A percentile compares a stretch with the other conserved stretches of the same genome.
phyloP scores from a whole-genome alignment of 2,797 vertebrate species.

The Anniella stebbinsi region DNA sequence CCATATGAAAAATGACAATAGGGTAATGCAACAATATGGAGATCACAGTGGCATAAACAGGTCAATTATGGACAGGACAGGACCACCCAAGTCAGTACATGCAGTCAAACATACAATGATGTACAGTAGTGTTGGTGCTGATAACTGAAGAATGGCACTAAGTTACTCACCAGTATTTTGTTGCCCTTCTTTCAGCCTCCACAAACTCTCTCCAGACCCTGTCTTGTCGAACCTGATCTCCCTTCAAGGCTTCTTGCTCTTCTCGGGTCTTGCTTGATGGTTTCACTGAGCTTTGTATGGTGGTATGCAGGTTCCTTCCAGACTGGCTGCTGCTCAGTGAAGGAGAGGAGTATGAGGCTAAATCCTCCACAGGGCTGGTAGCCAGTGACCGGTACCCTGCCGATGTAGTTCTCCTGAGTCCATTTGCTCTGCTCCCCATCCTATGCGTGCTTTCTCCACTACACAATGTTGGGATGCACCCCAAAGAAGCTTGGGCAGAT shows the following conservation, averaged over 20 bases:
- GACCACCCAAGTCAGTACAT: not conserved
- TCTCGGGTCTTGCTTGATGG: not conserved
- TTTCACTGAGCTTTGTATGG: conserved; percentile 16
- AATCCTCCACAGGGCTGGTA: conserved; percentile 37
- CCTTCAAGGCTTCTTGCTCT: conserved; percentile 21
- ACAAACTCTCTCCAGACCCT: conserved; percentile 82
- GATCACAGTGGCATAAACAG: not conserved
- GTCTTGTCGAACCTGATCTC: conserved; percentile 78
- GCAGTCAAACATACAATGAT: not conserved
- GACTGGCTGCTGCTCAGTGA: conserved; percentile 41
- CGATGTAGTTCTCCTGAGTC: conserved; percentile 72
- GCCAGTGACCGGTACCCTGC: conserved; percentile 77
- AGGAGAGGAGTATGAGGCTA: conserved; percentile 58
- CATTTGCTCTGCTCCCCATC: conserved; percentile 50
- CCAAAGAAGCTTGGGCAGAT: conserved; percentile 4
- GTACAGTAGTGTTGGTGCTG: not conserved
- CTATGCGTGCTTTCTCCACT: not conserved
- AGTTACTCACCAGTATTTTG: conserved; percentile 80
- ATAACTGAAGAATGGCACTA: not conserved
- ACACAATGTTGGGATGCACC: not conserved
- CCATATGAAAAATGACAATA: not conserved
- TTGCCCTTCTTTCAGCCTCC: conserved; percentile 75
- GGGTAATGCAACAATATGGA: not conserved
- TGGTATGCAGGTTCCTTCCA: conserved; percentile 28
- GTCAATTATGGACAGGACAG: too few relatives aligned